These are phyloP conservation scores for Synergus japonicus DNA, from an alignment of 2,888 invertebrate genomes.

Conservation along the genomic window DNA sequence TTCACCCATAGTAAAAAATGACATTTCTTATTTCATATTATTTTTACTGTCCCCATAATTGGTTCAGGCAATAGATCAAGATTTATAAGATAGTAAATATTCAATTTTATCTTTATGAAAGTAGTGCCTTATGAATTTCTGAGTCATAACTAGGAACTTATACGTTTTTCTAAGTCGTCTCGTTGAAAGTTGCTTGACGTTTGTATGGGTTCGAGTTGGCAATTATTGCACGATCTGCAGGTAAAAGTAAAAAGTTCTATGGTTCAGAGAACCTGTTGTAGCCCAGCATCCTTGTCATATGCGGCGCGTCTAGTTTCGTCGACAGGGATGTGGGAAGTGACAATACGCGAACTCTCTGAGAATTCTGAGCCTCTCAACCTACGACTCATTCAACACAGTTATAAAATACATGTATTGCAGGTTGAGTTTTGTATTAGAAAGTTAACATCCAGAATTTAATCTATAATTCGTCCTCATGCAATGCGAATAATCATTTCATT, in stretches of 20 bases:
- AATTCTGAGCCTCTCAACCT: background rate
- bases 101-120: slow-evolving; percentile 11
- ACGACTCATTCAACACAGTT: background rate
- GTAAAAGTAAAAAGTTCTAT: slow-evolving; percentile 36
- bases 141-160: slow-evolving; percentile 6
- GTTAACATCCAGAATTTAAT: slow-evolving; percentile 27
- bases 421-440: slow-evolving; percentile 34
- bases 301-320: background rate
- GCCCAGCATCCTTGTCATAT: slow-evolving; percentile 20
- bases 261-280: slow-evolving; percentile 30
- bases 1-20: background rate
- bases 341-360: background rate
- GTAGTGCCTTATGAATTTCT: slow-evolving; percentile 8
- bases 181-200: slow-evolving; percentile 35
- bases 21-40: background rate
- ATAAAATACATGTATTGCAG: background rate
- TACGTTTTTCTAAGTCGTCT: background rate
- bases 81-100: slow-evolving; percentile 30
- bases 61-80: background rate
- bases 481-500: slow-evolving; percentile 38
- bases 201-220: slow-evolving; percentile 21
- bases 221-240: slow-evolving; percentile 31
- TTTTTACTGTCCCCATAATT: background rate
- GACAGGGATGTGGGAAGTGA: slow-evolving; percentile 35
- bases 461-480: slow-evolving; percentile 39